Evolutionary conservation across 2,113 vertebrate genomes (phyloP), one percentile per base, ranked within the genome.

Genomic region (Hemicordylus capensis): DNA sequence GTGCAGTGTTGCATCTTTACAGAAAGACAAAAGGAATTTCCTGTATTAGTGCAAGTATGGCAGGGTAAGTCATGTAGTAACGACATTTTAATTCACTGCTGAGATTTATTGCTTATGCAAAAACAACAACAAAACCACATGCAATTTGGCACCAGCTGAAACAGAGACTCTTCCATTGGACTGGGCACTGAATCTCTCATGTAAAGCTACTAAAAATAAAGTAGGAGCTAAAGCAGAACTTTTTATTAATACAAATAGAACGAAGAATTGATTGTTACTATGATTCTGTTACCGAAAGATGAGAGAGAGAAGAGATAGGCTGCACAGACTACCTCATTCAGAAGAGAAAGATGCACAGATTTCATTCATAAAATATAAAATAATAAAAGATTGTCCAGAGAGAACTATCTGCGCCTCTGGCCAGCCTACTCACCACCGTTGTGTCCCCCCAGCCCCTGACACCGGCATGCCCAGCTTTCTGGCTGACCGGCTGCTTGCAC

Each of bases 91-190:
- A 37, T 69, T 44, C 59, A 1, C 74, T 88, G 76, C 51, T 91
- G 61, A 86, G 74, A 77, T 85, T 42, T 39, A 37, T 83, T 87
- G 54, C 5, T 76, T 48, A 48, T 3, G 3, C 61, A 72, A 86
- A 73, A 89, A 22, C 58, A 75, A 72, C n/a, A 89, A 26, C 56
- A 77, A 90, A 91, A 85, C 51, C 37, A 4, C 10, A 72, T 82
- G 0, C 26, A 8, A 48, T 87, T 73, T 87, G 84, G 75, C 90
- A 61, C 58, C 24, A 24, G 24, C 58, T 24, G 24, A 22, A 4
- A 61, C 58, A 61, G 20, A 61, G 58, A 26, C 58, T 61, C 3
- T 26, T 4, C 6, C 58, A 61, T 26, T 24, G 58, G 3, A 61
- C 20, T 61, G 24, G 17, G 24, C 58, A 20, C 24, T 24, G 58